These are phyloP conservation scores for Dendrocincla fuliginosa DNA, from an alignment of 2,797 vertebrate genomes.

Conservation along the genomic window DNA sequence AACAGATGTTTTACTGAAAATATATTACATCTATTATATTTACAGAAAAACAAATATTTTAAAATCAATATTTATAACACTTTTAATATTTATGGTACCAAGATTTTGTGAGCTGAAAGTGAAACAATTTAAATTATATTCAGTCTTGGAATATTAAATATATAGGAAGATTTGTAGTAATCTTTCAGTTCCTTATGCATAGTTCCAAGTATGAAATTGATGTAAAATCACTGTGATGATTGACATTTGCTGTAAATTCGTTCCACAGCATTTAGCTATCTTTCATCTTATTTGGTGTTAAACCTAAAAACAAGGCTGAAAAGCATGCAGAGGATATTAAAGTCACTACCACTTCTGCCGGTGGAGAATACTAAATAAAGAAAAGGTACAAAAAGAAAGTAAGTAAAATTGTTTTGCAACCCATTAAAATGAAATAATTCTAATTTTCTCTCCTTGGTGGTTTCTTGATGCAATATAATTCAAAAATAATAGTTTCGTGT, in stretches of 20 bases:
- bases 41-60: not conserved
- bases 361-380: not conserved
- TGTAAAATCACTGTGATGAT: conserved; percentile 13
- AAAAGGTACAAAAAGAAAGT: not conserved
- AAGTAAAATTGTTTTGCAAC: not conserved
- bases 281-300: not conserved
- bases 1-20: not conserved
- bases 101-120: conserved; percentile 1
- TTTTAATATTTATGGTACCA: not conserved
- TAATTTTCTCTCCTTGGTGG: not conserved
- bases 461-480: not conserved
- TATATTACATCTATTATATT: not conserved
- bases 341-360: not conserved
- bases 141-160: conserved; percentile 23
- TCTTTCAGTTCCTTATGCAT: not conserved
- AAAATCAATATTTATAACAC: conserved; percentile 18
- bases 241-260: not conserved
- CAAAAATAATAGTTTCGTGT: not conserved
- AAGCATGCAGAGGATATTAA: not conserved
- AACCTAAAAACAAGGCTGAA: not conserved
- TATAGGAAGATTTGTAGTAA: not conserved
- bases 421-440: not conserved
- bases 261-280: not conserved
- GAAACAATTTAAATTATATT: not conserved
- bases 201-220: conserved; percentile 5